phyloP scores from a whole-genome alignment of 2,113 vertebrate genomes.

The Rhinichthys klamathensis region DNA sequence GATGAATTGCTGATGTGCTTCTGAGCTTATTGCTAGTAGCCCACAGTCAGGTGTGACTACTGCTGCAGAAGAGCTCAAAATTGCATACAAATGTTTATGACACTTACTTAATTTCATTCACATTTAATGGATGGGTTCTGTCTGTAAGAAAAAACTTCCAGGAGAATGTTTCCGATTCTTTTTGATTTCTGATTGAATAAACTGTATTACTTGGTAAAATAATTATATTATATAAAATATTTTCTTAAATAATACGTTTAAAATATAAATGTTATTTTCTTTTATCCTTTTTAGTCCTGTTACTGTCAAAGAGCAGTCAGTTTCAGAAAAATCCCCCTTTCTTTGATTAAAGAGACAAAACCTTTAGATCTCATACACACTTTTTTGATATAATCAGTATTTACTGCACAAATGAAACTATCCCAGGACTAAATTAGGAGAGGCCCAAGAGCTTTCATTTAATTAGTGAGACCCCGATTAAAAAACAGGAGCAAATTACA shows the following conservation, averaged over 20 bases:
- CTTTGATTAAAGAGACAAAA: conserved; percentile 77
- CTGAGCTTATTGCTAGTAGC: conserved; percentile 13
- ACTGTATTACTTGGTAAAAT: neutral
- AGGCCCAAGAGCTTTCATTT: conserved; percentile 70
- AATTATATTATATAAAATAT: neutral
- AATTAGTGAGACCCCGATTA: conserved; percentile 77
- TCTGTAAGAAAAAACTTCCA: neutral
- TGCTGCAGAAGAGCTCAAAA: neutral
- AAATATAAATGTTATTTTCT: neutral
- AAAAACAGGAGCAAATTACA: conserved; percentile 62
- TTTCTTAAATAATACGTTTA: neutral
- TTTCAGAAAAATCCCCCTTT: neutral
- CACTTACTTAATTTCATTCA: neutral
- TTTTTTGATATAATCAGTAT: conserved; percentile 76
- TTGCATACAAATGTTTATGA: neutral
- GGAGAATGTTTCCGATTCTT: neutral
- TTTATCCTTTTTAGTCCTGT: neutral
- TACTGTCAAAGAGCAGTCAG: neutral
- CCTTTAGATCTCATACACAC: conserved; percentile 68
- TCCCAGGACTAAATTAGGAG: conserved; percentile 68
- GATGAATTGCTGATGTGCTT: conserved; percentile 82
- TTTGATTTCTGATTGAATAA: neutral
- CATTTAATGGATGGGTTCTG: neutral
- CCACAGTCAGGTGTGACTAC: neutral
- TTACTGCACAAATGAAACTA: conserved; percentile 72